phyloP scores from a whole-genome alignment of 2,113 vertebrate species.

The Oceanites oceanicus region DNA sequence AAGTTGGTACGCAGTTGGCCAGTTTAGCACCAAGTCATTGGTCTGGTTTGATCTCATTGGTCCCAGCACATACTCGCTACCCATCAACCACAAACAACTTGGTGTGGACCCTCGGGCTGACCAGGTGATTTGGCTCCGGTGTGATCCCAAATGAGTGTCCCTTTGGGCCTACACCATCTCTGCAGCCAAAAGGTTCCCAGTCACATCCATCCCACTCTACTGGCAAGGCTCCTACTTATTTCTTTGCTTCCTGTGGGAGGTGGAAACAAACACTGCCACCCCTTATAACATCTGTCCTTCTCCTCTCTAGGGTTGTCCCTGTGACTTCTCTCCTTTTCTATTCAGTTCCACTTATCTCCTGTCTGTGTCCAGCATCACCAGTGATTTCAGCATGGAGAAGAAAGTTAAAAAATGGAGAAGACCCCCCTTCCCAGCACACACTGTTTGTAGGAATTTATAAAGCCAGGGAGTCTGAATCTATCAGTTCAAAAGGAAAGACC shows the following conservation, averaged over 20 bases:
- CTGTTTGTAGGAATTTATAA: background rate
- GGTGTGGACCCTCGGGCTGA: background rate
- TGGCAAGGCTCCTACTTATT: background rate
- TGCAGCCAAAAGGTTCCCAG: background rate
- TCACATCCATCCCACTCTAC: background rate
- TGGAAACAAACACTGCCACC: background rate
- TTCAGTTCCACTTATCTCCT: background rate
- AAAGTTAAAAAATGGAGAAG: background rate
- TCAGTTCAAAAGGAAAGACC: background rate
- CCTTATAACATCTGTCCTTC: background rate
- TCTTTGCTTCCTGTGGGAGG: background rate
- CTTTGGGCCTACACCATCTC: background rate
- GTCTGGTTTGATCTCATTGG: background rate
- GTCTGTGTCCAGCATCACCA: background rate
- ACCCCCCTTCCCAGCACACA: background rate
- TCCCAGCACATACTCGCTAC: background rate
- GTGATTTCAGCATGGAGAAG: background rate
- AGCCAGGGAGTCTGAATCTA: background rate
- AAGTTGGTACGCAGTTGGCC: fast-evolving
- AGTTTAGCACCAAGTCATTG: background rate
- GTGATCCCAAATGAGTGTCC: background rate
- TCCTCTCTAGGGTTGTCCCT: background rate
- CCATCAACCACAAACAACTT: background rate
- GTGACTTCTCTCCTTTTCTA: background rate
- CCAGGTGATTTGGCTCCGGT: background rate